Evolutionary conservation across 2,113 vertebrate species (phyloP), one percentile per base, ranked within the genome.

Genomic region (Rhegmatorhina hoffmannsi): DNA sequence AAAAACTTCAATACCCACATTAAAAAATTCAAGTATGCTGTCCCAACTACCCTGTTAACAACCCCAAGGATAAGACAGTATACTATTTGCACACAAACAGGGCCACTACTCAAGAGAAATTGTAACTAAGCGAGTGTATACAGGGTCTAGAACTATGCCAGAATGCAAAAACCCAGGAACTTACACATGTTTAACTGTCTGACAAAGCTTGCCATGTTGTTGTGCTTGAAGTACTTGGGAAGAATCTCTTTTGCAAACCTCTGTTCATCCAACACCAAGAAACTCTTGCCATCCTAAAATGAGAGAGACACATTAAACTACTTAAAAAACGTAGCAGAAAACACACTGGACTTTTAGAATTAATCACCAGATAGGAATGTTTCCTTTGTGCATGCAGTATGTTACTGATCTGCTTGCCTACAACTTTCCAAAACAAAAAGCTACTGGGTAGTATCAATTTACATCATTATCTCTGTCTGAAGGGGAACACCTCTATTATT

Each of bases 191-290:
- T 99, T 18, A 99, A 98, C 93, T 99, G 99, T 38, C 99, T 98
- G 96, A 99, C 99, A 98, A 99, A 99, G 94, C 99, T 99, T 83
- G 99, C 99, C 99, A 99, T 99, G 97, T 99, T 99, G 97, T 99
- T 99, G 98, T 99, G 99, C 95, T 99, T 99, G 97, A 99, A 99
- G 95, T 99, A 99, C 97, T 99, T 99, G 33, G 99, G 99, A 47
- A 99, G 98, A 89, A 99, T 99, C 96, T 99, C 99, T 94, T 99
- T 99, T 40, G 99, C 98, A 43, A 99, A 99, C 47, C 99, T 98
- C 97, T 99, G 99, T 90, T 99, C 99, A 94, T 99, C 98, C 97
- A 99, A 96, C 70, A 99, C 99, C 58, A 99, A 97, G 96, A 99
- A 99, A 97, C 99, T 99, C 92, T 98, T 99, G 25, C 99, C 99